Percentiles rank a stretch among this genome's conserved stretches.
These are phyloP conservation scores for Actinemys pallida DNA, from an alignment of 2,113 vertebrate genomes.

Conservation along the genomic window DNA sequence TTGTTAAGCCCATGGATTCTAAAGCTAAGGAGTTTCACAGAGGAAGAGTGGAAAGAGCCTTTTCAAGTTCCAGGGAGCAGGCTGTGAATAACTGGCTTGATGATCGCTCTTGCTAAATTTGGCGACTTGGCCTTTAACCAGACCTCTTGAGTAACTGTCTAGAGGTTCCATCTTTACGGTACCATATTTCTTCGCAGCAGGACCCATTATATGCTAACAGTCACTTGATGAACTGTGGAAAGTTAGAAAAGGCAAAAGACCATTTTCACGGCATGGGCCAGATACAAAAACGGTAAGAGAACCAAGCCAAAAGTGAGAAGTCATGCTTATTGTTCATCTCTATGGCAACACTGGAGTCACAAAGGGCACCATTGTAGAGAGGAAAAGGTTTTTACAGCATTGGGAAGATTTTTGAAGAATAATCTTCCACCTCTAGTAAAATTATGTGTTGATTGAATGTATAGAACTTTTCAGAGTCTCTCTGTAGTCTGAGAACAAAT, in stretches of 20 bases:
- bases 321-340: conserved; percentile 44
- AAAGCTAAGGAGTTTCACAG: conserved; percentile 55
- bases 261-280: conserved; percentile 69
- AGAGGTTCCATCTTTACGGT: conserved; percentile 51
- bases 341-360: conserved; percentile 23
- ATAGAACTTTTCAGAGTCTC: background rate
- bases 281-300: conserved; percentile 61
- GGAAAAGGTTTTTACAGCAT: background rate
- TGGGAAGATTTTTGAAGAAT: background rate
- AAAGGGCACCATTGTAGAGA: conserved; percentile 3
- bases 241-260: conserved; percentile 65
- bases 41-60: conserved; percentile 31
- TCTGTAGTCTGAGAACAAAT: background rate
- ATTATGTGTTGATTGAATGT: background rate
- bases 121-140: conserved; percentile 49
- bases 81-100: conserved; percentile 63
- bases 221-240: conserved; percentile 62
- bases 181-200: conserved; percentile 54
- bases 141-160: conserved; percentile 50
- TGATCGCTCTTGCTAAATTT: conserved; percentile 60
- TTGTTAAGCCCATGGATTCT: conserved; percentile 59
- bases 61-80: conserved; percentile 55
- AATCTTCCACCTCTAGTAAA: background rate
- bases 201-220: conserved; percentile 46
- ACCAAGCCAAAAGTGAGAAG: conserved; percentile 53